A percentile compares a stretch with the other conserved stretches of the same genome.
Conservation (phyloP, 2,113 vertebrate genomes). For the Silurus asotus region DNA sequence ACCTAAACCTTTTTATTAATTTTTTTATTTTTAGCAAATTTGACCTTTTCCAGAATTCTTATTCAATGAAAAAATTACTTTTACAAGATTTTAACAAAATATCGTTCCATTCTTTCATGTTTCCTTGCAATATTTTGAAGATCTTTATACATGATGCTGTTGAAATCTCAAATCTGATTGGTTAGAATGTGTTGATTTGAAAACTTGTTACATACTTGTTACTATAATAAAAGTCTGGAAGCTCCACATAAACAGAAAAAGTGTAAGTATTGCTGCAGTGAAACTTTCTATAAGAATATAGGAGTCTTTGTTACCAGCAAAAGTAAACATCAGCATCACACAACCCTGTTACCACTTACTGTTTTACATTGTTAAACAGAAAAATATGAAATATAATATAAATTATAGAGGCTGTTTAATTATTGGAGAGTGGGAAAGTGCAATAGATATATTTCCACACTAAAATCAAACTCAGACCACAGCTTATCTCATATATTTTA, state of each 20-base stretch:
- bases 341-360: not conserved
- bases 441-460: not conserved
- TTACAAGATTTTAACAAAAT: not conserved
- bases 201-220: not conserved
- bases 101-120: not conserved
- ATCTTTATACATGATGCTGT: not conserved
- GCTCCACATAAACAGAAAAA: not conserved
- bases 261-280: not conserved
- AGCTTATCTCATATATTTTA: constrained; percentile 54
- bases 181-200: not conserved
- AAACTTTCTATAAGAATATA: not conserved
- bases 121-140: not conserved
- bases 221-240: not conserved
- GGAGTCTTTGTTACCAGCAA: not conserved
- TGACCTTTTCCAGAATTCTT: not conserved
- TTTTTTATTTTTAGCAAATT: too few relatives aligned
- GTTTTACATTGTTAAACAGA: not conserved
- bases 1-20: too few relatives aligned
- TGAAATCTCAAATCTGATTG: not conserved
- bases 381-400: not conserved
- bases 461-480: constrained; percentile 37
- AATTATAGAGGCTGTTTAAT: not conserved
- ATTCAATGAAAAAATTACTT: not conserved
- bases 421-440: not conserved
- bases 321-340: not conserved